A percentile compares a stretch with the other conserved stretches of the same genome.
Conservation (phyloP, 2,797 vertebrate species). For the Malacoctenus gilli region DNA sequence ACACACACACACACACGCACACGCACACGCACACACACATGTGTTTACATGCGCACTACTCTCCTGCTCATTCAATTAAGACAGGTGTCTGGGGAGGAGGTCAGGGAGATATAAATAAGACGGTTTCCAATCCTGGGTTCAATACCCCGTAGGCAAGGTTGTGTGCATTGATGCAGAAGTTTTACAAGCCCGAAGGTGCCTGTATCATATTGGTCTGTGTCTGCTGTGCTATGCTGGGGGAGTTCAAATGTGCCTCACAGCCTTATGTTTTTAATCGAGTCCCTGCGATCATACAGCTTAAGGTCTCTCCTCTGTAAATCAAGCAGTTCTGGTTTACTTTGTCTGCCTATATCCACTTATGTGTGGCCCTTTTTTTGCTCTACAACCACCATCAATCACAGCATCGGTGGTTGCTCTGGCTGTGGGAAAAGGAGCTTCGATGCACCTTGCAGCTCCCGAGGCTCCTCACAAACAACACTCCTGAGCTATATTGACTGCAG, state of each 20-base stretch:
- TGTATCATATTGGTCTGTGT: conserved; percentile 6
- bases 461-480: conserved; percentile 43
- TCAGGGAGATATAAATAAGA: conserved; percentile 57
- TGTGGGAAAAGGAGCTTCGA: conserved; percentile 38
- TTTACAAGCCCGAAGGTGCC: conserved; percentile 14
- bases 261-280: conserved; percentile 19
- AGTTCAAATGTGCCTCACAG: conserved; percentile 6
- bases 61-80: conserved; percentile 59
- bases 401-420: conserved; percentile 7
- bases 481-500: conserved; percentile 55
- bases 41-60: not conserved
- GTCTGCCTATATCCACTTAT: conserved; percentile 9
- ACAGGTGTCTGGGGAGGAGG: conserved; percentile 42
- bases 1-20: conserved; percentile 5
- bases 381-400: conserved; percentile 40
- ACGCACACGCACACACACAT: conserved; percentile 1
- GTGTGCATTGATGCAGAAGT: conserved; percentile 15
- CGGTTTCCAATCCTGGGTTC: conserved; percentile 48
- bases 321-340: conserved; percentile 4
- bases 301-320: not conserved
- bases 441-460: conserved; percentile 41
- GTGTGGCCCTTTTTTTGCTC: conserved; percentile 52
- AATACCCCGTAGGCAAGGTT: conserved; percentile 31
- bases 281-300: not conserved
- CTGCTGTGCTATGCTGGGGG: not conserved